Conservation (phyloP, 1,140 invertebrate species). For the Ptiloglossa arizonensis region DNA sequence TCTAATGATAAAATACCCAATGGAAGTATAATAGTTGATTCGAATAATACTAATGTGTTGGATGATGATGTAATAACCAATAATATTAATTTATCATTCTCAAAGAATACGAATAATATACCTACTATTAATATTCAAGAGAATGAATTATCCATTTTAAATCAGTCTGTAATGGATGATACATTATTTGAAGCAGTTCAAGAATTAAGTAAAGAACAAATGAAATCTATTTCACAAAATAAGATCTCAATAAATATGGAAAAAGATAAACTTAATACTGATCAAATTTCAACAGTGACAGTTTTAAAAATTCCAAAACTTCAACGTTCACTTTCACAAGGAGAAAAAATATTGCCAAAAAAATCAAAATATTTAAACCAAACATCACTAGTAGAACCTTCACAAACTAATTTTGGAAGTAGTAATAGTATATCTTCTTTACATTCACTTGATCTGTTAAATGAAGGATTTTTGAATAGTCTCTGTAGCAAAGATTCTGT, state of each 20-base stretch:
- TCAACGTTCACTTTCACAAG: slow-evolving; percentile 67
- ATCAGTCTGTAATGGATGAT: slow-evolving; percentile 73
- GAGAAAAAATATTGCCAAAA: slow-evolving; percentile 39
- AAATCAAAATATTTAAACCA: slow-evolving; percentile 10
- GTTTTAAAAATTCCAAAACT: slow-evolving; percentile 24
- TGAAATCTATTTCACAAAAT: slow-evolving; percentile 20
- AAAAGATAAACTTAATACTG: slow-evolving; percentile 5
- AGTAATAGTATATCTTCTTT: slow-evolving; percentile 14
- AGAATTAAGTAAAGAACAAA: slow-evolving; percentile 37
- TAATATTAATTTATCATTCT: neutral
- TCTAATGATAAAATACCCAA: slow-evolving; percentile 11
- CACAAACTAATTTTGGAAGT: slow-evolving; percentile 11
- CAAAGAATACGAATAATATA: slow-evolving; percentile 11
- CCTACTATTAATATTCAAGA: slow-evolving; percentile 28
- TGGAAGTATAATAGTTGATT: slow-evolving; percentile 28
- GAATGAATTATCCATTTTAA: slow-evolving; percentile 67
- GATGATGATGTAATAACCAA: neutral
- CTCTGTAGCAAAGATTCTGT: slow-evolving; percentile 42
- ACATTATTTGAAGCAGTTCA: slow-evolving; percentile 59
- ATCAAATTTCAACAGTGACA: slow-evolving; percentile 2
- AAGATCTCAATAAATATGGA: slow-evolving; percentile 35
- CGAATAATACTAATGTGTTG: slow-evolving; percentile 39
- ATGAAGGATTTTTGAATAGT: slow-evolving; percentile 56
- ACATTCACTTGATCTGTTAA: slow-evolving; percentile 46
- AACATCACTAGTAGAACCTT: slow-evolving; percentile 15